Base-by-base conservation (phyloP, 2,113 vertebrate species). In the Pandion haliaetus region DNA sequence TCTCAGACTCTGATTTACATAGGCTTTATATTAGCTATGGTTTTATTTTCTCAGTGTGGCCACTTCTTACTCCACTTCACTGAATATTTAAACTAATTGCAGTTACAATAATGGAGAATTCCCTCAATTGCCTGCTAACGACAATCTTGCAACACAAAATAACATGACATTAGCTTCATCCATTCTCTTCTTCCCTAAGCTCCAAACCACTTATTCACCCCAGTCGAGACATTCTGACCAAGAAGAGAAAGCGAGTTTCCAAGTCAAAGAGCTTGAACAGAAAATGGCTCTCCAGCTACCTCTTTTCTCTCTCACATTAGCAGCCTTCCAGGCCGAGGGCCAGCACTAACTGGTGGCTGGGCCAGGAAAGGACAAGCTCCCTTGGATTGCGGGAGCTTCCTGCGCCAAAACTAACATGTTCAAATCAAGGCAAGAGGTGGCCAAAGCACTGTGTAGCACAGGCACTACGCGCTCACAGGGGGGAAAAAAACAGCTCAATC, bases 361-460 rank as follows among this genome's bases (percentile, higher is more conserved):
- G 79, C 92, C 95, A 97, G 83, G 38, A 95, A 92, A 93, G 76
- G 72, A 94, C 92, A 82, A 88, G 49, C 36, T 94, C 36, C 13
- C 52, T 86, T 0, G 0, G 32, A 73, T 32, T 55, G 47, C 57
- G 88, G 59, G 58, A 88, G 47, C 38, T 93, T 90, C 59, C 65
- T 0, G 0, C n/a, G 92, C 95, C 95, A 94, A 95, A 92, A 90
- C 59, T 70, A 93, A 90, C 82, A 92, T 14, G 42, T 74, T 90
- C 58, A 81, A 85, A 74, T 38, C 42, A 78, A 90, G 90, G 31
- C 49, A 77, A 62, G 61, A 93, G 63, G 79, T 67, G 57, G 86
- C 72, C 95, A 94, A 92, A 86, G n/a, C 28, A 44, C 38, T 47
- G n/a, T 11, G n/a, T 47, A 70, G 42, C 21, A 57, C 32, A 90